phyloP scores from a whole-genome alignment of 2,888 invertebrate genomes.

The Hemistola chrysoprasaria region DNA sequence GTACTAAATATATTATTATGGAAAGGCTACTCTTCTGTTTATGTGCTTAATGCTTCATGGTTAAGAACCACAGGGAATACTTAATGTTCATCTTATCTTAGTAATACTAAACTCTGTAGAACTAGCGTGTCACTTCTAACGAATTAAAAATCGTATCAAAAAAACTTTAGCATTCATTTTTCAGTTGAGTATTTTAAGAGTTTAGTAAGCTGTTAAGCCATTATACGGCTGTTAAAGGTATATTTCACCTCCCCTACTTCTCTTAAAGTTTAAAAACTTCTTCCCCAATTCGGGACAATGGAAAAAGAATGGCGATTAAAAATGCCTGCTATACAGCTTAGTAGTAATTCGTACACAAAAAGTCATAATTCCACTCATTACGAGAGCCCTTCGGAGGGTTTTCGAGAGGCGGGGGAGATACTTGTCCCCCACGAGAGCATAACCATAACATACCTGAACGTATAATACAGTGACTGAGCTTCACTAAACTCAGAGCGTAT shows the following conservation, averaged over 20 bases:
- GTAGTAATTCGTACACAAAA: constrained; percentile 54
- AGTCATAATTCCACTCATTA: constrained; percentile 70
- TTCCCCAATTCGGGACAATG: constrained; percentile 1
- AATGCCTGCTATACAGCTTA: constrained; percentile 33
- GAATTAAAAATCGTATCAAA: no score
- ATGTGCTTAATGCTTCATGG: no score
- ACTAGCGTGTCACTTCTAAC: no score
- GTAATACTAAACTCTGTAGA: no score
- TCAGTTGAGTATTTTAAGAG: no score
- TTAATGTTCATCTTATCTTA: no score
- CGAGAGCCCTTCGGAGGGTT: constrained; percentile 40
- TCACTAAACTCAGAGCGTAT: background rate
- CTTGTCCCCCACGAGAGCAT: constrained; percentile 12
- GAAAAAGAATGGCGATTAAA: constrained; percentile 26
- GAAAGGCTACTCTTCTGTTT: no score
- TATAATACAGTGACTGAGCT: constrained; percentile 1
- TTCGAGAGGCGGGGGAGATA: constrained; percentile 30
- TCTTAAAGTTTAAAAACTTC: background rate
- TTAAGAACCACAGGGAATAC: no score
- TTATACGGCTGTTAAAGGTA: no score
- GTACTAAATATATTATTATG: no score
- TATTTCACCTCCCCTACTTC: background rate
- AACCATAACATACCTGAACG: background rate
- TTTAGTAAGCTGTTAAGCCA: no score
- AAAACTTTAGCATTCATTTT: no score